phyloP scores from a whole-genome alignment of 2,797 vertebrate species.

The Spea hammondii region DNA sequence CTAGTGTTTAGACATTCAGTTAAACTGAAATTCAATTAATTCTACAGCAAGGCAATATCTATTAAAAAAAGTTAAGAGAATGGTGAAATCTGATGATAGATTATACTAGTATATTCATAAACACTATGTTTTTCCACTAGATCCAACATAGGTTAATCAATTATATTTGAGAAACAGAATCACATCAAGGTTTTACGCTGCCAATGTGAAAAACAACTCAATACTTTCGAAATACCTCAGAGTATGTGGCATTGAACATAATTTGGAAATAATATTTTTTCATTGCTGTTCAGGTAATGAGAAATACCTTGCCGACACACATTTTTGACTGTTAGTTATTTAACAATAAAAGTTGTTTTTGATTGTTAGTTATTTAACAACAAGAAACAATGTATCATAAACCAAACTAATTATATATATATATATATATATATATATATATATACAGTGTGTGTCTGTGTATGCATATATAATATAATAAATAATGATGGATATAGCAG shows the following conservation, averaged over 20 bases:
- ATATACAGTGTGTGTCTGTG: no score
- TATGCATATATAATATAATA: no score
- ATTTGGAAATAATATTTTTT: conserved; percentile 13
- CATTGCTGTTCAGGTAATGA: conserved; percentile 13
- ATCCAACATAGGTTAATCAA: conserved; percentile 23
- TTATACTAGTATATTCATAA: conserved; percentile 25
- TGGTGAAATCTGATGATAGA: conserved; percentile 30
- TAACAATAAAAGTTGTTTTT: conserved; percentile 12
- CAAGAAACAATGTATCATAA: conserved; percentile 20
- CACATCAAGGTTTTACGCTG: conserved; percentile 5
- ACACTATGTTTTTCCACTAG: conserved; percentile 21
- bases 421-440: neutral
- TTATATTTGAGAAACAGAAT: conserved; percentile 35
- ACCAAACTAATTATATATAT: conserved; percentile 30
- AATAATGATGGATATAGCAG: neutral
- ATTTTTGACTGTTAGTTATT: neutral
- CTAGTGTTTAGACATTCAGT: neutral
- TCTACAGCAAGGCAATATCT: neutral
- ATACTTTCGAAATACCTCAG: conserved; percentile 34
- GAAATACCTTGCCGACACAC: conserved; percentile 5
- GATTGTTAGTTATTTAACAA: neutral
- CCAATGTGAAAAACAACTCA: conserved; percentile 20
- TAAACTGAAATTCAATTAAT: conserved; percentile 1
- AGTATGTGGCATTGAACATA: conserved; percentile 6
- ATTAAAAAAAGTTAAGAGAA: conserved; percentile 9